Evolutionary conservation across 2,113 vertebrate species (phyloP).

Genomic region (Amphiprion percula): DNA sequence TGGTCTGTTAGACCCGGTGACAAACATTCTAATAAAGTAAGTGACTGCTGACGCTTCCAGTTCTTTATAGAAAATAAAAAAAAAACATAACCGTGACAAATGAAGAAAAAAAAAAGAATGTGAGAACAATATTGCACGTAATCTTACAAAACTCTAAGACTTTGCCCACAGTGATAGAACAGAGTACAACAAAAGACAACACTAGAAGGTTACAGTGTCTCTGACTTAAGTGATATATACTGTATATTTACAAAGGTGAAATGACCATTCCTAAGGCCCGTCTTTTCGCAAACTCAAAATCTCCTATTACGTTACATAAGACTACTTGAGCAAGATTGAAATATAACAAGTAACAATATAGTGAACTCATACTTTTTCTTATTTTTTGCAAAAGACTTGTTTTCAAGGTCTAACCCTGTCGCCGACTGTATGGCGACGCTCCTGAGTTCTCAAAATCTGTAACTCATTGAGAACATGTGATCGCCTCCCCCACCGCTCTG

Average conservation of each 20-base stretch:
- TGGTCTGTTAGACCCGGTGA: conserved; percentile 60
- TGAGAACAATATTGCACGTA: conserved; percentile 83
- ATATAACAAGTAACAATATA: conserved; percentile 80
- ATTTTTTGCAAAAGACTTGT: conserved; percentile 71
- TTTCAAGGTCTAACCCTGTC: conserved; percentile 61
- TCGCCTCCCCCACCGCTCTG: conserved; percentile 25
- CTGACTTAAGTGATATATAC: conserved; percentile 70
- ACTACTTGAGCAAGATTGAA: conserved; percentile 79
- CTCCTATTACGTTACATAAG: conserved; percentile 70
- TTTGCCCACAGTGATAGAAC: conserved; percentile 83
- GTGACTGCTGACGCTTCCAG: conserved; percentile 52
- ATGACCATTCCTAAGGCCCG: conserved; percentile 64
- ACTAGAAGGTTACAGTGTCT: conserved; percentile 78
- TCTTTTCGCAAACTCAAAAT: conserved; percentile 71
- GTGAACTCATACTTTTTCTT: conserved; percentile 70
- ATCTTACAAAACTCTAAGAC: conserved; percentile 79
- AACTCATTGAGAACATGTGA: conserved; percentile 32
- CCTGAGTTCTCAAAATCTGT: conserved; percentile 36
- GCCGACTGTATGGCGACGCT: conserved; percentile 12
- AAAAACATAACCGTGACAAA: conserved; percentile 32
- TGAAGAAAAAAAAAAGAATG: conserved; percentile 26
- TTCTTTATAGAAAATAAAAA: conserved; percentile 20
- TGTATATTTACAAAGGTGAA: conserved; percentile 77
- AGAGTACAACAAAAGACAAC: conserved; percentile 81
- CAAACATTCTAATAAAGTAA: conserved; percentile 66